A percentile compares a stretch with the other conserved stretches of the same genome.
Conservation (phyloP, 2,797 vertebrate species). For the Propithecus deckenii region DNA sequence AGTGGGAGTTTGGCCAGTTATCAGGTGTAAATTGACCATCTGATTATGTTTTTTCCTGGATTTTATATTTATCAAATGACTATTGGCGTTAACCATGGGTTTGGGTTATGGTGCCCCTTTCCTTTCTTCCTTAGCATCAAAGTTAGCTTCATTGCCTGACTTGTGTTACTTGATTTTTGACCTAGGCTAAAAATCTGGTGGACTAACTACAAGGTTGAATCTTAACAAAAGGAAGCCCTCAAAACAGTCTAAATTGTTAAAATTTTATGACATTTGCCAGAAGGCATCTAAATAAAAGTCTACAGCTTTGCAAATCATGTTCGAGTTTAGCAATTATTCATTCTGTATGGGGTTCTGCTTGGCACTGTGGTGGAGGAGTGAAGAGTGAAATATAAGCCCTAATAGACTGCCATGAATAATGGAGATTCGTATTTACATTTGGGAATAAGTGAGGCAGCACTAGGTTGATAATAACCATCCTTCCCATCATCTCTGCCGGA, state of each 20-base stretch:
- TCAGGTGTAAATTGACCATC: not conserved
- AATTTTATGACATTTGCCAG: not conserved
- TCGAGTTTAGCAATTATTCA: conserved; percentile 65
- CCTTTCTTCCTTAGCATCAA: not conserved
- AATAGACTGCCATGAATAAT: conserved; percentile 75
- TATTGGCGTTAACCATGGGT: not conserved
- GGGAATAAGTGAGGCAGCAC: conserved; percentile 62
- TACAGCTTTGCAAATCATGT: conserved; percentile 57
- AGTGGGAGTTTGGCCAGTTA: not conserved
- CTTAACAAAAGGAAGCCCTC: not conserved
- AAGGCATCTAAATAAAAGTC: conserved; percentile 54
- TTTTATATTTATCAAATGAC: conserved; percentile 19
- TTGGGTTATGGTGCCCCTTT: not conserved
- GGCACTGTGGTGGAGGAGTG: not conserved
- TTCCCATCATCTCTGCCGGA: conserved; percentile 57
- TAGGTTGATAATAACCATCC: conserved; percentile 30
- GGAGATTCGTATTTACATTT: conserved; percentile 76
- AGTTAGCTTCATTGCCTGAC: not conserved
- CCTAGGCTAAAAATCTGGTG: conserved; percentile 9
- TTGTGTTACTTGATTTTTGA: not conserved
- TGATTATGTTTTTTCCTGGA: not conserved
- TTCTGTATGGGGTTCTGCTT: conserved; percentile 43
- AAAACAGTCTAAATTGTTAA: conserved; percentile 41
- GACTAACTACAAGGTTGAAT: conserved; percentile 29
- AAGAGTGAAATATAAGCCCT: conserved; percentile 66